Evolutionary conservation across 2,113 vertebrate genomes (phyloP).

Genomic region (Cettia cetti): DNA sequence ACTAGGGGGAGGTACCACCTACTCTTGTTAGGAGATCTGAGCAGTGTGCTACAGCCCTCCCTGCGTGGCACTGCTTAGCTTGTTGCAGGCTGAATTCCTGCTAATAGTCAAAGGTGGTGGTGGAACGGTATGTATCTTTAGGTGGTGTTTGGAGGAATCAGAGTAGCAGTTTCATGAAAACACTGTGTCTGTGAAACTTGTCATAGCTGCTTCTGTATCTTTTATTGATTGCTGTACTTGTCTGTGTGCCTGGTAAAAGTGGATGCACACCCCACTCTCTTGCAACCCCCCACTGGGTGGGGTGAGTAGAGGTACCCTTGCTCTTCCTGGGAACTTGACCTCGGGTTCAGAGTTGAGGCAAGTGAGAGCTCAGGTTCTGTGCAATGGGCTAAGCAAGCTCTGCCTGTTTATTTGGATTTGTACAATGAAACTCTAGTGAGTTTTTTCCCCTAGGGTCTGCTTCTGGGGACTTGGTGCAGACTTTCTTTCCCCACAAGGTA

Average conservation of each 20-base stretch:
- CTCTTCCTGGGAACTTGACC: neutral
- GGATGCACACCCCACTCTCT: neutral
- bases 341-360: neutral
- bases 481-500: neutral
- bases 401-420: neutral
- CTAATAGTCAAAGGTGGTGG: neutral
- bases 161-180: neutral
- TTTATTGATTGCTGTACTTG: neutral
- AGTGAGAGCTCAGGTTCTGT: neutral
- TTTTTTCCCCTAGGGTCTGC: neutral
- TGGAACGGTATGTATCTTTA: neutral
- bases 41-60: neutral
- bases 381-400: neutral
- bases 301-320: neutral
- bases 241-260: neutral
- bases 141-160: neutral
- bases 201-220: neutral
- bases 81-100: neutral
- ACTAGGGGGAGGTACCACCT: neutral
- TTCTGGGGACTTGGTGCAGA: neutral
- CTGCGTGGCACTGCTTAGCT: neutral
- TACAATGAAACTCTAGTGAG: neutral
- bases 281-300: neutral
- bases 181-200: neutral
- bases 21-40: neutral